These are phyloP conservation scores for Nemoura dubitans DNA, from an alignment of 2,888 invertebrate genomes.

Conservation along the genomic window DNA sequence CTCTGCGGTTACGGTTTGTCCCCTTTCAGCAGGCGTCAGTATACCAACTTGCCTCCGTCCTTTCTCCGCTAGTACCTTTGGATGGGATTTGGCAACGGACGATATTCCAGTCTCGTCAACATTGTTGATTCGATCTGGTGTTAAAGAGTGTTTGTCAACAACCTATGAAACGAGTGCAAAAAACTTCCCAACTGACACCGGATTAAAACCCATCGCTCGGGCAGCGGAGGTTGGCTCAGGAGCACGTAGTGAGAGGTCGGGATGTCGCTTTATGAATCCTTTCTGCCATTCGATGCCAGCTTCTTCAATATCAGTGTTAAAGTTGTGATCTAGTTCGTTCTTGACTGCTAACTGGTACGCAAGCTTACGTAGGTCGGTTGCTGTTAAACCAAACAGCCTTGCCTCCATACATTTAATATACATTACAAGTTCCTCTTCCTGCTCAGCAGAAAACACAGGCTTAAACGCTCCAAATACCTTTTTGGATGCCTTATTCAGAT, in stretches of 20 bases:
- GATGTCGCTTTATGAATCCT: constrained; percentile 25
- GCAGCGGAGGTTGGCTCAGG: constrained; percentile 33
- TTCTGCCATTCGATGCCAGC: constrained; percentile 36
- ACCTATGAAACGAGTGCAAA: constrained; percentile 16
- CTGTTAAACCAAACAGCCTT: constrained; percentile 34
- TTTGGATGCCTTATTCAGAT: constrained; percentile 3
- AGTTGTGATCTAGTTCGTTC: neutral
- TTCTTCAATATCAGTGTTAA: constrained; percentile 9
- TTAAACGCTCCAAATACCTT: neutral
- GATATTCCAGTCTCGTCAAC: constrained; percentile 57
- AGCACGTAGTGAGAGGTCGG: constrained; percentile 28
- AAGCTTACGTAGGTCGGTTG: constrained; percentile 28
- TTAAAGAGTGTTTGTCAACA: constrained; percentile 19
- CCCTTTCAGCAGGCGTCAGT: constrained; percentile 41
- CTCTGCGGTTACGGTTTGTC: constrained; percentile 33
- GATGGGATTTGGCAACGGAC: constrained; percentile 54
- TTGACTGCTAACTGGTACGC: constrained; percentile 24
- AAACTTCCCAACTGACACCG: constrained; percentile 16
- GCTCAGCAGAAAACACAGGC: neutral
- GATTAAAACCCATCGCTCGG: constrained; percentile 34
- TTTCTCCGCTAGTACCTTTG: constrained; percentile 45
- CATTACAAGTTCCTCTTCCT: constrained; percentile 27
- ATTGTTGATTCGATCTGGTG: constrained; percentile 17
- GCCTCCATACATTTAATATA: constrained; percentile 33
- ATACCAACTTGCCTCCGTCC: constrained; percentile 31